Conservation (phyloP, 2,888 invertebrate species). For the Cheilosia vernalis region DNA sequence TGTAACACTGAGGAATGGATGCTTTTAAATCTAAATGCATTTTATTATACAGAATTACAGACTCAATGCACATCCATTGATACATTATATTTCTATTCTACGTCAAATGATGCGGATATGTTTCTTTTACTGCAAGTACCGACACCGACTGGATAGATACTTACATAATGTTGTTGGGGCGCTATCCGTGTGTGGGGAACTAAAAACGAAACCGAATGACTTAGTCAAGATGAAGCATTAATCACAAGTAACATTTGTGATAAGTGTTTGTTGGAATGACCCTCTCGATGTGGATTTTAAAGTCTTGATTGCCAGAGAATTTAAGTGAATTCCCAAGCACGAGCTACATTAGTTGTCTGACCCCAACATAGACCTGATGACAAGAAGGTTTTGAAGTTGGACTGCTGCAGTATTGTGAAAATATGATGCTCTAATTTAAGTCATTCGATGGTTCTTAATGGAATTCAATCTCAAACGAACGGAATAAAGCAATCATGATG, state of each 20-base stretch:
- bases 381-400: neutral
- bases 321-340: conserved; percentile 11
- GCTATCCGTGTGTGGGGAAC: no score
- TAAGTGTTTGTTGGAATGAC: conserved; percentile 1
- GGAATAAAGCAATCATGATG: no score
- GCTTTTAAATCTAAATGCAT: conserved; percentile 1
- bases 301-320: neutral
- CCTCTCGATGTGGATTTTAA: conserved; percentile 15
- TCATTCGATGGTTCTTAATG: neutral
- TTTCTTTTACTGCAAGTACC: neutral
- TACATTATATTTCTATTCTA: neutral
- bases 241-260: conserved; percentile 19
- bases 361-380: neutral
- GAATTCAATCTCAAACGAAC: no score
- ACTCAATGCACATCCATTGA: conserved; percentile 31
- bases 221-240: conserved; percentile 24
- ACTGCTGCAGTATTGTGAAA: neutral
- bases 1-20: neutral
- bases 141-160: no score
- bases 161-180: no score
- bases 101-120: conserved; percentile 4
- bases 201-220: neutral
- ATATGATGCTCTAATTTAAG: neutral
- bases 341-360: neutral
- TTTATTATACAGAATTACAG: conserved; percentile 20